Percentiles rank a stretch among this genome's conserved stretches.
Conservation (phyloP, 2,113 vertebrate genomes). For the Plotosus lineatus region DNA sequence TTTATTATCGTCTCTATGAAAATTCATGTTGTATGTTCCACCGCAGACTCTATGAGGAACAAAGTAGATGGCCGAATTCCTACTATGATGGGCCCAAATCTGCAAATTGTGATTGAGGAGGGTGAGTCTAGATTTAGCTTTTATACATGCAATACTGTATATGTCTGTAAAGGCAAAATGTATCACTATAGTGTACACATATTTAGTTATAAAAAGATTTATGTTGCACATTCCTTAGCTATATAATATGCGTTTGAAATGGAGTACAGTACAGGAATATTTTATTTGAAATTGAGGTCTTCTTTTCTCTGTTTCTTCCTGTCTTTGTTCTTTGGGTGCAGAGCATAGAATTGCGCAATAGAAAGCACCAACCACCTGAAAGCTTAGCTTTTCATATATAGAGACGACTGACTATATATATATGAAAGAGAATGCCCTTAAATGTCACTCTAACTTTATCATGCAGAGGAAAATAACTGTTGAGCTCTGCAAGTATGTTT, state of each 20-base stretch:
- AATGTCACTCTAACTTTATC: too few species aligned
- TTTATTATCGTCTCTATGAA: neutral
- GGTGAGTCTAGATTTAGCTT: slow-evolving; percentile 55
- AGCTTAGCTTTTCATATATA: neutral
- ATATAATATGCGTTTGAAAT: neutral
- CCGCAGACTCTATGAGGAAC: slow-evolving; percentile 66
- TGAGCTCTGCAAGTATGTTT: neutral
- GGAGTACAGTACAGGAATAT: neutral
- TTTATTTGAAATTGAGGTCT: too few species aligned
- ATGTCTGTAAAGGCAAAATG: neutral
- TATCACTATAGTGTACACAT: neutral
- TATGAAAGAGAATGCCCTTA: too few species aligned
- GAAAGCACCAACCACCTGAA: neutral
- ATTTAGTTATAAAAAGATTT: neutral
- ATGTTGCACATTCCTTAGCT: neutral
- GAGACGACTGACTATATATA: too few species aligned
- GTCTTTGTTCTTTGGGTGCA: slow-evolving; percentile 3
- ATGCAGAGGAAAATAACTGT: too few species aligned
- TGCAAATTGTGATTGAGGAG: slow-evolving; percentile 58
- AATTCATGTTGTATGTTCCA: neutral
- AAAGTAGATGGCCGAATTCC: slow-evolving; percentile 43
- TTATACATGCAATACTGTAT: neutral
- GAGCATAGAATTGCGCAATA: neutral
- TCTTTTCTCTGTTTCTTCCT: slow-evolving; percentile 3
- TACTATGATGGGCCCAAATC: slow-evolving; percentile 32